Conservation (phyloP, 2,888 invertebrate species). For the Nasonovia ribisnigri region DNA sequence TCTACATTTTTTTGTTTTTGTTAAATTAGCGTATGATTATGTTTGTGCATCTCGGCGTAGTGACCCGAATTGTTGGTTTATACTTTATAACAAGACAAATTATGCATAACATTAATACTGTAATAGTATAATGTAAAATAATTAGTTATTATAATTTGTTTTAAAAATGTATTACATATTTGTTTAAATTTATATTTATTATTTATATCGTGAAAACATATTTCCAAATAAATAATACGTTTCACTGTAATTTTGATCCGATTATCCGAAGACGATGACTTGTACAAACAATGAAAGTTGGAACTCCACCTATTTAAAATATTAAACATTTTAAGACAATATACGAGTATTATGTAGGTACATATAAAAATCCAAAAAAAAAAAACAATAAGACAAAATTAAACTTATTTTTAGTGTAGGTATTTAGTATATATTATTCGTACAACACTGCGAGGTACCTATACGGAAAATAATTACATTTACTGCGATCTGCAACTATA, state of each 20-base stretch:
- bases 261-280: not conserved
- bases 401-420: not conserved
- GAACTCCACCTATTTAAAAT: not conserved
- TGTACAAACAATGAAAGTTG: not conserved
- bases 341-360: too few species aligned
- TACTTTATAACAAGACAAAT: conserved; percentile 18
- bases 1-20: not conserved
- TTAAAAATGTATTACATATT: not conserved
- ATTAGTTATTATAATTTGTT: conserved; percentile 31
- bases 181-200: not conserved
- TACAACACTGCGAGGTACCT: not conserved
- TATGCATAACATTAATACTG: not conserved
- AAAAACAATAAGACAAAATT: not conserved
- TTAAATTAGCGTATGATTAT: not conserved
- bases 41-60: conserved; percentile 22
- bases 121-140: not conserved
- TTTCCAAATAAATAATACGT: not conserved
- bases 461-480: not conserved
- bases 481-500: not conserved
- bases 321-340: not conserved
- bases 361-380: too few species aligned
- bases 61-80: conserved; percentile 11
- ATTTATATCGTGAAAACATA: not conserved
- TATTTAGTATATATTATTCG: not conserved
- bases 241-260: not conserved